Percentiles rank a stretch among this genome's conserved stretches.
Conservation (phyloP, 2,797 vertebrate species). For the Lophura swinhoii region DNA sequence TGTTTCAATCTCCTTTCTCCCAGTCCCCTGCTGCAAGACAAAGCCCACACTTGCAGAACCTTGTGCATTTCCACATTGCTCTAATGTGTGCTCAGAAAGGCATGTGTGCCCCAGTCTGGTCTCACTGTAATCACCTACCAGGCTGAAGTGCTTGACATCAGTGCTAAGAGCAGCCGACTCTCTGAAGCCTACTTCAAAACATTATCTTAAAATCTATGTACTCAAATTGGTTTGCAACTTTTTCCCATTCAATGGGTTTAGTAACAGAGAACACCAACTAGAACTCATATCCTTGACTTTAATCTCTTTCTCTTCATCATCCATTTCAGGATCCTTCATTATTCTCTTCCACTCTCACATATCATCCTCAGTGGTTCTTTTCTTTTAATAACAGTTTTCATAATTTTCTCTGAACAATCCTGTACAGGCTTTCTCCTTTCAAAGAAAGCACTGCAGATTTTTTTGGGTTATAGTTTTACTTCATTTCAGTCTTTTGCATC, state of each 20-base stretch:
- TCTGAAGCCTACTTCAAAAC: neutral
- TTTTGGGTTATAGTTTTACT: neutral
- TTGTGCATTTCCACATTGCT: rapidly evolving
- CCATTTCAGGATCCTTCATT: neutral
- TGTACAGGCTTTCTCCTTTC: neutral
- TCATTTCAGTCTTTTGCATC: neutral
- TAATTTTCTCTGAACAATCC: neutral
- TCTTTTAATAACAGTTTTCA: neutral
- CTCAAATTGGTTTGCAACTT: neutral
- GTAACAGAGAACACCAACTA: neutral
- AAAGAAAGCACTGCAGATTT: neutral
- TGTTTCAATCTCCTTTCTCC: neutral
- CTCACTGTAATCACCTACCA: neutral
- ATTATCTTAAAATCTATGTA: neutral
- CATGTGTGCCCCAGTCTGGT: no score
- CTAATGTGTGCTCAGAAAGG: rapidly evolving
- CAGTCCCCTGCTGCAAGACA: neutral
- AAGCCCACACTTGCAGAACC: neutral
- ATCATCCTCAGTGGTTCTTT: neutral
- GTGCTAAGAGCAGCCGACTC: rapidly evolving
- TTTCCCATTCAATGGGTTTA: neutral
- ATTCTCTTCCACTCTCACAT: neutral
- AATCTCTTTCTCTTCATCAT: neutral
- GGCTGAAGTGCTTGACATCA: neutral
- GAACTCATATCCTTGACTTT: neutral